phyloP scores from a whole-genome alignment of 2,113 vertebrate species.

The Misgurnus anguillicaudatus region DNA sequence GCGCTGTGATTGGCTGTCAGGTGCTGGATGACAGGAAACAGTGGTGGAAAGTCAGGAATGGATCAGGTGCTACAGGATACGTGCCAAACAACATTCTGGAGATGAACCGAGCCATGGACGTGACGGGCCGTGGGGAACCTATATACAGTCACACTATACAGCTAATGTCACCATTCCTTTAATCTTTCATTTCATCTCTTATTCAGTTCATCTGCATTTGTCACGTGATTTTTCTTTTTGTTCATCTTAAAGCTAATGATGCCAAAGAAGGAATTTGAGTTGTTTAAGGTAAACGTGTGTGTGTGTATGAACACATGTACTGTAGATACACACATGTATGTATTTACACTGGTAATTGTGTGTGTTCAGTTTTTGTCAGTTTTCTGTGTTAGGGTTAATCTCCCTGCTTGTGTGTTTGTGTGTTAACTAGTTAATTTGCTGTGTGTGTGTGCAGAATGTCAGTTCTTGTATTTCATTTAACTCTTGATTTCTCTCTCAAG shows the following conservation, averaged over 20 bases:
- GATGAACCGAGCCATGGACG: conserved; percentile 75
- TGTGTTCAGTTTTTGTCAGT: conserved; percentile 37
- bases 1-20: neutral
- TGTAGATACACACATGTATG: neutral
- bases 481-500: conserved; percentile 68
- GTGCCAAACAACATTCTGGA: conserved; percentile 99
- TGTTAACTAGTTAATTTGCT: neutral
- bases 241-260: conserved; percentile 87
- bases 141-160: conserved; percentile 91
- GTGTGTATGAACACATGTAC: neutral
- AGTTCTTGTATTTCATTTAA: neutral
- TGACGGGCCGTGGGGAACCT: conserved; percentile 77
- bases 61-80: conserved; percentile 82
- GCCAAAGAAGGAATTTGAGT: conserved; percentile 99
- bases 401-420: neutral
- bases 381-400: neutral
- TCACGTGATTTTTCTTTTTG: conserved; percentile 9
- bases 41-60: conserved; percentile 96
- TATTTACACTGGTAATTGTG: neutral
- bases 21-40: conserved; percentile 91
- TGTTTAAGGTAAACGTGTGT: conserved; percentile 89
- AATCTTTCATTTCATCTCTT: neutral
- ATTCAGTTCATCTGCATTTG: neutral
- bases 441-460: neutral
- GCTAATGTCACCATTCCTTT: conserved; percentile 68